Base-by-base conservation (phyloP, 2,113 vertebrate species). In the Nothobranchius furzeri region DNA sequence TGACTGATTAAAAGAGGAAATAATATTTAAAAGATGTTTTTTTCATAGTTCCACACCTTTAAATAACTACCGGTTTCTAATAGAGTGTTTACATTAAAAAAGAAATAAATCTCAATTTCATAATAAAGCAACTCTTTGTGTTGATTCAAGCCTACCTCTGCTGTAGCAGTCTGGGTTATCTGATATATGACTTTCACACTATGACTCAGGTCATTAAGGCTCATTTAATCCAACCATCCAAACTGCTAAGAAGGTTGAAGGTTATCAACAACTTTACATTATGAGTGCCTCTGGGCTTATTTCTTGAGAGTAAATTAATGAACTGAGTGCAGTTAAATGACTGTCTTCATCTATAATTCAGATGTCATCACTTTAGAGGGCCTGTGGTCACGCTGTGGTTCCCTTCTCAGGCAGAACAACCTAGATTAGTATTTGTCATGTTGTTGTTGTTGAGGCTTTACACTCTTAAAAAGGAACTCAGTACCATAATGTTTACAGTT, bases 311-410 rank as follows among this genome's bases (percentile, higher is more conserved):
- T 49, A 48, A 84, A 69, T 55, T 82, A 81, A 88, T 84, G 74
- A 86, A 77, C 10, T 73, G 73, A 75, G 64, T 68, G 60, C 53
- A 64, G 64, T 78, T 80, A 75, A 86, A 82, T 78, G 74, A 79
- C 43, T 20, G 68, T 35, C 70, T 57, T 52, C 47, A 87, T 92
- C 42, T 48, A 87, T 89, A 82, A 88, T 90, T 89, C 53, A 92
- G 35, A 14, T 1, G 14, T 36, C 2, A 79, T 67, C 70, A 92
- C 80, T 82, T 30, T 70, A 89, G 79, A 77, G 46, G 64, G 40
- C 51, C 37, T 11, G 53, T 51, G 47, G 77, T 84, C 77, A 78
- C 45, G 50, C 83, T 77, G 76, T 75, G 73, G 74, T 60, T 79
- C 80, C 59, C 77, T 76, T 81, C 81, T 78, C 78, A 61, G 78